These are phyloP conservation scores for Sesamia inferens DNA, from an alignment of 2,888 invertebrate species.

Conservation along the genomic window DNA sequence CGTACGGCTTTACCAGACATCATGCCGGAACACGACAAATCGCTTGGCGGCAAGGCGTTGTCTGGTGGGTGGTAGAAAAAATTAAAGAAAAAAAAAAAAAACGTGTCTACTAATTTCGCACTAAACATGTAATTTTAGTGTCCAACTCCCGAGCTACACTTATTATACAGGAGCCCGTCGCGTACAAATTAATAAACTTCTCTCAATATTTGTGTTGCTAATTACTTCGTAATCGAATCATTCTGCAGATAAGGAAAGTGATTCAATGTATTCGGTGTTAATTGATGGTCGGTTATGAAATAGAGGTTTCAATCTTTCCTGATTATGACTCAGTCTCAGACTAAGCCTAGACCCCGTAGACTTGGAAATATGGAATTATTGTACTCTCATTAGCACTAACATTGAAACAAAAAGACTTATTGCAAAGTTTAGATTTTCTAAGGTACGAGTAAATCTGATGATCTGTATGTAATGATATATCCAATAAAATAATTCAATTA, in stretches of 20 bases:
- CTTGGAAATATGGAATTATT: not conserved
- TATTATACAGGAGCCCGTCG: conserved; percentile 8
- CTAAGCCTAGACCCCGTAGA: not conserved
- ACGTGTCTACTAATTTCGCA: not conserved
- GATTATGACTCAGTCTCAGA: conserved; percentile 18
- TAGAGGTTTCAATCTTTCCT: conserved; percentile 28
- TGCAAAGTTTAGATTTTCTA: no score
- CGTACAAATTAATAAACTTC: conserved; percentile 40
- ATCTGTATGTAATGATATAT: no score
- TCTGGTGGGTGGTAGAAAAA: no score
- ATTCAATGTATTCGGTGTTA: conserved; percentile 46
- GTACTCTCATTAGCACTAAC: not conserved
- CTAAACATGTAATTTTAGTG: not conserved
- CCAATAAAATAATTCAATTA: no score
- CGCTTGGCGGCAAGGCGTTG: no score
- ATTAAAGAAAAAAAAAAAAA: no score
- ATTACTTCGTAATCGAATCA: conserved; percentile 48
- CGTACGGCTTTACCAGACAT: no score
- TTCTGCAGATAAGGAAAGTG: conserved; percentile 49
- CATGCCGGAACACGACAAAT: no score
- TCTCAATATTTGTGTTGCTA: conserved; percentile 39
- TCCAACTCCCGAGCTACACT: conserved; percentile 10
- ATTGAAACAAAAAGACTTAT: not conserved
- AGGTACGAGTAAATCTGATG: not conserved
- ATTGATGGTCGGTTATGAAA: conserved; percentile 41